Conservation (phyloP, 2,888 invertebrate species). For the Lomographa bimaculata region DNA sequence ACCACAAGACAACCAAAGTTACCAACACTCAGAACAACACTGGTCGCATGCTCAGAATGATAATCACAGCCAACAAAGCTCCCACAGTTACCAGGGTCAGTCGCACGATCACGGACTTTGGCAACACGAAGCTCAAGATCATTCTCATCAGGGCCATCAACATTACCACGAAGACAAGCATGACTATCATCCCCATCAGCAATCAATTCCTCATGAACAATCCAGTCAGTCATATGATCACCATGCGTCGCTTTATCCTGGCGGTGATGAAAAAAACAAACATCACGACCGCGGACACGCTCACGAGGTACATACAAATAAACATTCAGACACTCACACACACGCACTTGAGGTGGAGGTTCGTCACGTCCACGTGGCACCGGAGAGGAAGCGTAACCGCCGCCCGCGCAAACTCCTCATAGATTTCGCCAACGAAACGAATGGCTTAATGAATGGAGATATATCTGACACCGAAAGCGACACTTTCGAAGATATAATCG, state of each 20-base stretch:
- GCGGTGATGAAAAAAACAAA: slow-evolving; percentile 24
- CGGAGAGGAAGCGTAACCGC: slow-evolving; percentile 40
- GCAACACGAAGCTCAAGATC: too few relatives aligned
- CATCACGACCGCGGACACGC: slow-evolving; percentile 28
- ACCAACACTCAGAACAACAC: slow-evolving; percentile 31
- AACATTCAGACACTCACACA: slow-evolving; percentile 22
- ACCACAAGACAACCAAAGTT: slow-evolving; percentile 28
- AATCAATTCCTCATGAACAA: slow-evolving; percentile 24
- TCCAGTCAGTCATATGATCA: slow-evolving; percentile 28
- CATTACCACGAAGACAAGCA: slow-evolving; percentile 27
- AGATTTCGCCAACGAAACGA: slow-evolving; percentile 32
- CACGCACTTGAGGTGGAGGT: slow-evolving; percentile 39
- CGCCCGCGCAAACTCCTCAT: slow-evolving; percentile 37
- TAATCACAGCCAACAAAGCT: slow-evolving; percentile 20
- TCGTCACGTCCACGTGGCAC: slow-evolving; percentile 53
- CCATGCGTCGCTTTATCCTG: slow-evolving; percentile 22
- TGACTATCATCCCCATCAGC: slow-evolving; percentile 24
- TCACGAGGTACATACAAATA: slow-evolving; percentile 28
- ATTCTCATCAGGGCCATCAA: slow-evolving; percentile 30
- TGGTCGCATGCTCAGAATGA: slow-evolving; percentile 18
- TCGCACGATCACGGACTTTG: slow-evolving; percentile 20
- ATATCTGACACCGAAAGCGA: slow-evolving; percentile 57
- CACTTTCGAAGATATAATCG: slow-evolving; percentile 52
- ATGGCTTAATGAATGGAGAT: slow-evolving; percentile 51
- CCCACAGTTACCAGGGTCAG: slow-evolving; percentile 16